These are phyloP conservation scores for Cerceris ruficornis DNA, from an alignment of 2,888 invertebrate genomes.

Conservation along the genomic window DNA sequence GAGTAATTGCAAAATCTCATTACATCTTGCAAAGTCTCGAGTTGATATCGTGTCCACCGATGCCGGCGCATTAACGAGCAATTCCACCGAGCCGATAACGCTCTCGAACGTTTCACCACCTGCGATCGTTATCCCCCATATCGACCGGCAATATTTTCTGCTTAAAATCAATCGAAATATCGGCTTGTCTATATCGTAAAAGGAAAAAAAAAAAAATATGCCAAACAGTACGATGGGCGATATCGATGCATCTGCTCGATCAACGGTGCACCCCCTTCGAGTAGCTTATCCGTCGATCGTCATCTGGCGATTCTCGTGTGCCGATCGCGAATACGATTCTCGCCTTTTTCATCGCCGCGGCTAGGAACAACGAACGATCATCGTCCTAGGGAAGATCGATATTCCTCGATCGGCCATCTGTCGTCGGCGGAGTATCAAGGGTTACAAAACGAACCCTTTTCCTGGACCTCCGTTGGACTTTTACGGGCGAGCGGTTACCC, in stretches of 20 bases:
- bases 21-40: no score
- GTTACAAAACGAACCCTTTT: slow-evolving; percentile 56
- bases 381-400: slow-evolving; percentile 47
- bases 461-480: slow-evolving; percentile 42
- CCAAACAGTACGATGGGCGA: slow-evolving; percentile 2
- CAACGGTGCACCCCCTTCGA: slow-evolving; percentile 25
- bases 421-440: slow-evolving; percentile 41
- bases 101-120: no score
- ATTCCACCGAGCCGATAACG: no score
- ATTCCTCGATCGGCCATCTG: slow-evolving; percentile 61
- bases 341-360: slow-evolving; percentile 25
- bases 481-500: slow-evolving; percentile 64
- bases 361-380: slow-evolving; percentile 21
- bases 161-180: no score
- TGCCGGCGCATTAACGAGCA: no score
- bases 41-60: no score
- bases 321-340: slow-evolving; percentile 21
- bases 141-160: no score
- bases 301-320: slow-evolving; percentile 40
- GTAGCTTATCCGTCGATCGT: not conserved
- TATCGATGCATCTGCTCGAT: slow-evolving; percentile 36
- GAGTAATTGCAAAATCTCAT: no score
- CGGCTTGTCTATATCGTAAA: not conserved
- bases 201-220: not conserved
- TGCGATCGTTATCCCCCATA: no score